Evolutionary conservation across 2,888 invertebrate genomes (phyloP), one percentile per base, ranked within the genome.

Genomic region (Parnassius glacialis): DNA sequence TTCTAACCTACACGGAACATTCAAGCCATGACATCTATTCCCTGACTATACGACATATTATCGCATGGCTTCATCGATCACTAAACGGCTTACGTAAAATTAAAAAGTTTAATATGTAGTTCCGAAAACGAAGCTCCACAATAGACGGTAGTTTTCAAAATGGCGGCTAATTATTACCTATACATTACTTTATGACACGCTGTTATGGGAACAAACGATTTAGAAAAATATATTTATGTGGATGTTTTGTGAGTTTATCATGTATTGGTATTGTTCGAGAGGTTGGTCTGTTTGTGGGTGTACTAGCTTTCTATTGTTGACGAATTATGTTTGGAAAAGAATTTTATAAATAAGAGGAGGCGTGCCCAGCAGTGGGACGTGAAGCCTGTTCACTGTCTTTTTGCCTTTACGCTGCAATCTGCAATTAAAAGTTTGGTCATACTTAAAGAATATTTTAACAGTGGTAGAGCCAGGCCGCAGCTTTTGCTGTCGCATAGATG

Each of bases 121-220:
- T 65, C 48, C 68, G 74, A 78, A 76, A 71, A 70, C 68, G 66
- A 57, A 61, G 65, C 71, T 68, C 65, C 67, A 73, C 74, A 74
- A 74, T 70, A 66, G 68, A 73, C 42, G 16, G 34, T 72, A 72
- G 71, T 74, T 71, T 71, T 62, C 70, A 73, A 74, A 72, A 78
- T 70, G 72, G 72, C 68, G 65, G 61, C 71, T 78, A 79, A 80
- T 80, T 71, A 74, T 74, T 66, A 62, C 42, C 70, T 68, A 73
- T 77, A 74, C 64, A 70, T 74, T 71, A 70, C 64, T 66, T 68
- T 65, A 69, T 65, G 74, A 70, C 67, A 52, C 57, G 66, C 66
- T 64, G 64, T 73, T 72, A 71, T 45, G 58, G 62, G 61, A 64
- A 76, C 72, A 75, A 76, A 74, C 48, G 70, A 65, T 72, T 69